Conservation (phyloP, 1,140 invertebrate species). For the Cardiocondyla obscurior region DNA sequence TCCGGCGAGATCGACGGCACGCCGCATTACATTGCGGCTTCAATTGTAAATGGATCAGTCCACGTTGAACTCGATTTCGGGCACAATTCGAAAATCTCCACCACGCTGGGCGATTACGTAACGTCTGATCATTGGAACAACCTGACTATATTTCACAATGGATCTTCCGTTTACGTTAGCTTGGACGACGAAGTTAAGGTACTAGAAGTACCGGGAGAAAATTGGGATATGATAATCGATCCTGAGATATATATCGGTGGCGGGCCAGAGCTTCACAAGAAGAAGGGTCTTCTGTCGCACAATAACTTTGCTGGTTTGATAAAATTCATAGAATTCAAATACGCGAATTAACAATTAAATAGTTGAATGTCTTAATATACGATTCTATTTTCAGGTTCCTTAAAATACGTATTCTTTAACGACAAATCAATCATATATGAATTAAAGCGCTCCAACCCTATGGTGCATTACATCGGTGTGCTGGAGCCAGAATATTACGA, state of each 20-base stretch:
- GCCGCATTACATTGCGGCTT: slow-evolving; percentile 92
- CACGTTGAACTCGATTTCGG: slow-evolving; percentile 94
- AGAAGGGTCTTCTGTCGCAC: slow-evolving; percentile 88
- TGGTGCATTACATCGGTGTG: slow-evolving; percentile 92
- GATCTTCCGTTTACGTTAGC: slow-evolving; percentile 88
- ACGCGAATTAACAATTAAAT: background rate
- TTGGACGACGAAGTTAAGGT: slow-evolving; percentile 89
- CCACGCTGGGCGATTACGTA: slow-evolving; percentile 88
- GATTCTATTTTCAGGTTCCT: slow-evolving; percentile 86
- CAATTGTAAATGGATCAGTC: slow-evolving; percentile 90
- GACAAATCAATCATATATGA: slow-evolving; percentile 95
- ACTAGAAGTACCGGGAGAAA: slow-evolving; percentile 89
- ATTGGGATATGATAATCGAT: slow-evolving; percentile 94
- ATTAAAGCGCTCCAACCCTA: slow-evolving; percentile 91
- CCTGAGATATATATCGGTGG: slow-evolving; percentile 96
- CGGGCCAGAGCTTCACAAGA: slow-evolving; percentile 91
- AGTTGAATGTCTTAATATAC: background rate
- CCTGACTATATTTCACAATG: slow-evolving; percentile 92
- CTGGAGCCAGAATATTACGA: slow-evolving; percentile 92
- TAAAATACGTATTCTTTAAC: slow-evolving; percentile 97
- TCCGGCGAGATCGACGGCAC: slow-evolving; percentile 91
- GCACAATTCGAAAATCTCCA: slow-evolving; percentile 87
- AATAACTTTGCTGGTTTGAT: slow-evolving; percentile 87
- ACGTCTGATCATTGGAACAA: slow-evolving; percentile 94
- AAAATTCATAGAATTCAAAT: background rate